Base-by-base conservation (phyloP, 2,113 vertebrate genomes). In the Anarrhichthys ocellatus region DNA sequence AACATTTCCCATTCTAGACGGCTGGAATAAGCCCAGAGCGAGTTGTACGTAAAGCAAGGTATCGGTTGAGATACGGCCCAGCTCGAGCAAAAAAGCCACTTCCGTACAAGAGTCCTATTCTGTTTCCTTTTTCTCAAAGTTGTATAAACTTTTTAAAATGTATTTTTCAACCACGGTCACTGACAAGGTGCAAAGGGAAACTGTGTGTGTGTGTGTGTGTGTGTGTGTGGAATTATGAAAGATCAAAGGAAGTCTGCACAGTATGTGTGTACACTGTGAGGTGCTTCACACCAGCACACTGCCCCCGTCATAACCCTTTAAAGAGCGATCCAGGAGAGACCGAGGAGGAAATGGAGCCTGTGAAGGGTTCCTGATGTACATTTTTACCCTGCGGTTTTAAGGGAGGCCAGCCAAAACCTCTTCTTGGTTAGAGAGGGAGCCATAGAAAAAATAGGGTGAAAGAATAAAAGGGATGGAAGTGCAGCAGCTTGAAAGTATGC, bases 1-100 rank as follows among this genome's bases (percentile, higher is more conserved):
- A 92, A 89, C 74, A 87, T 88, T 94, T 94, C 78, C 91, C 85
- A 65, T 88, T 90, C 87, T 89, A 92, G 92, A 78, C 82, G 86
- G 68, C 88, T 91, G 90, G 92, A 93, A 40, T n/a, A 48, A 56
- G 44, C 78, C 87, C 77, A 86, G 84, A 85, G 85, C 32, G 78
- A 84, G 80, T 81, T 77, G 84, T 83, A 85, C 65, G 83, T 81
- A 86, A 91, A 76, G 81, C 66, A 40, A 48, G 80, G 82, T 71
- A 74, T 71, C 44, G 75, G 79, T 80, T 79, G 78, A 87, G 86
- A 87, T 86, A 78, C 59, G 68, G 76, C 86, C 81, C 27, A 88
- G 76, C 78, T 88, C 27, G 2, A 86, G 83, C 46, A 20, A 54
- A 67, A 52, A 89, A 85, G 65, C 81, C 83, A 34, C 86, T 79